phyloP scores from a whole-genome alignment of 2,113 vertebrate species.

The Indicator maculatus region DNA sequence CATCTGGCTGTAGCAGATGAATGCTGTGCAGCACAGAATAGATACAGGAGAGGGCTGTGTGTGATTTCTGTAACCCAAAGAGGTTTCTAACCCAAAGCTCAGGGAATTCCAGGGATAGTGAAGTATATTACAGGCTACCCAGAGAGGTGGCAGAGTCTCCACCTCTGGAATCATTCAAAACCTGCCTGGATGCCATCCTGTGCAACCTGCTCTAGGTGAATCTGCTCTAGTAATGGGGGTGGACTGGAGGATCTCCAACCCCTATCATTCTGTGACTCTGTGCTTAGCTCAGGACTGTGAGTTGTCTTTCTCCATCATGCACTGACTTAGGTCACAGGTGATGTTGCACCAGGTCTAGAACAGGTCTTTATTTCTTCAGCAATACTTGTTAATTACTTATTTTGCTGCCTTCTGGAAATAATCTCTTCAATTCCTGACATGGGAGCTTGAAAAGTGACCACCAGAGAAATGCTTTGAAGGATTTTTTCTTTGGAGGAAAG shows the following conservation, averaged over 20 bases:
- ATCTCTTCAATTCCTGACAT: neutral
- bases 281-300: neutral
- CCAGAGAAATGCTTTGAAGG: neutral
- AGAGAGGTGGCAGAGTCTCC: too few relatives aligned
- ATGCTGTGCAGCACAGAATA: neutral
- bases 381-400: neutral
- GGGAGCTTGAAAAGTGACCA: neutral
- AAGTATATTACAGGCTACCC: neutral
- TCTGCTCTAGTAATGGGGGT: too few relatives aligned
- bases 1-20: neutral
- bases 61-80: neutral
- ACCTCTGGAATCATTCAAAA: too few relatives aligned
- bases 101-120: neutral
- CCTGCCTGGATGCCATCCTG: too few relatives aligned
- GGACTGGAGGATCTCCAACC: too few relatives aligned
- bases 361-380: neutral
- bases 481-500: neutral
- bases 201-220: too few relatives aligned
- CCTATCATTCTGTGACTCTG: too few relatives aligned
- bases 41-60: neutral
- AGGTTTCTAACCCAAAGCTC: neutral
- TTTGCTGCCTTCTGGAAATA: neutral
- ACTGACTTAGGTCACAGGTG: neutral
- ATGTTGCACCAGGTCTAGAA: fast-evolving
- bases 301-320: neutral